Base-by-base conservation (phyloP, 2,888 invertebrate species). In the Spisula solida region DNA sequence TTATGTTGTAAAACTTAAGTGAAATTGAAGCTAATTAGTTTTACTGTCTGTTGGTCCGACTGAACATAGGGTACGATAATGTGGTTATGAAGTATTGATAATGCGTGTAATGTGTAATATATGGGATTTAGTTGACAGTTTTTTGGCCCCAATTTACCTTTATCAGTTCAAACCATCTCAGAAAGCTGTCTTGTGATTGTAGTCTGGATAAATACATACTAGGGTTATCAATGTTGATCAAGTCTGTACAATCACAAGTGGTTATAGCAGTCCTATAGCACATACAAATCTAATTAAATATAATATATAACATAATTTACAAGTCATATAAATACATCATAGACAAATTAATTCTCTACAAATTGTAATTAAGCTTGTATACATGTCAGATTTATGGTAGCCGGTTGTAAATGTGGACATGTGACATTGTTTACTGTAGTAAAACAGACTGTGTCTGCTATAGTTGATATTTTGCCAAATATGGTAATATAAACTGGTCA, bases 1-100 rank as follows among this genome's bases (percentile, higher is more conserved):
- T 83, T 75, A 83, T 48, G 75, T 75, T 55, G 25, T 51, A 25
- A n/a, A 70, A 75, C 70, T 83, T 34, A 66, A 82, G 25, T 25
- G 47, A 82, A 82, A 82, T 82, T 56, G 31, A 41, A 66, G 66
- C 47, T 47, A 82, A 82, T 82, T 41, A 82, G 20, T 82, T 55
- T 5, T 14, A 55, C 55, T 81, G 18, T 75, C 75, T 75, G 34
- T 34, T 75, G 8, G 75, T 31, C 12, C 31, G 31, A 31, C 75
- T 34, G 34, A 75, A 31, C 6, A 31, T 10, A 75, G 31, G 29
- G 12, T 31, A 75, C 10, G 16, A 34, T 75, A 75, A 75, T 75
- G 31, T 31, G 31, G 75, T 14, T 0, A 18, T 34, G 1, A 31
- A 75, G 75, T 75, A 34, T 75, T 34, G 75, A 18, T 25, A 34